Conservation (phyloP, 2,888 invertebrate species). For the Drosophila longiperda region DNA sequence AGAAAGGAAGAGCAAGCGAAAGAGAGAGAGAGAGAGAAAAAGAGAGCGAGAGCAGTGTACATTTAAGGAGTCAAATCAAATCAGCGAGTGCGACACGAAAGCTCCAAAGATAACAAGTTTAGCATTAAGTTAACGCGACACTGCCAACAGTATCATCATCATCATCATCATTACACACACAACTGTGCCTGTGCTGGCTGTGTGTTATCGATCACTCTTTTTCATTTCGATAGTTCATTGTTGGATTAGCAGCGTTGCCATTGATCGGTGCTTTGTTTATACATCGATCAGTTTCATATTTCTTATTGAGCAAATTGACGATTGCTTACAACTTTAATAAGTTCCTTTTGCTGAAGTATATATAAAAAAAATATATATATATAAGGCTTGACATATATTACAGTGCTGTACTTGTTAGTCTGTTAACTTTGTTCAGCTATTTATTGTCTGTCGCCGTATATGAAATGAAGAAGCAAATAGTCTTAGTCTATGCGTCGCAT, state of each 20-base stretch:
- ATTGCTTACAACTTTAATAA: no score
- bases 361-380: neutral
- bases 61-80: slow-evolving; percentile 10
- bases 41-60: neutral
- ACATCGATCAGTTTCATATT: neutral
- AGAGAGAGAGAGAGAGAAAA: neutral
- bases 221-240: neutral
- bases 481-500: neutral
- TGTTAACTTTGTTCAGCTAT: neutral
- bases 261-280: neutral
- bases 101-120: slow-evolving; percentile 7
- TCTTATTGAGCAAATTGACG: neutral
- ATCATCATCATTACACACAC: neutral
- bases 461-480: neutral
- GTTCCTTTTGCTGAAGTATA: neutral
- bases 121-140: slow-evolving; percentile 1
- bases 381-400: neutral
- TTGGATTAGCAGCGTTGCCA: neutral
- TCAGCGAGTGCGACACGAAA: slow-evolving; percentile 3
- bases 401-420: slow-evolving; percentile 1
- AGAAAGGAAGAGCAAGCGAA: slow-evolving; percentile 4
- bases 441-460: neutral
- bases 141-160: slow-evolving; percentile 1
- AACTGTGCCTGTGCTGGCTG: neutral
- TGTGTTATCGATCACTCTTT: neutral